phyloP scores from a whole-genome alignment of 1,140 invertebrate genomes.

The Dinoponera quadriceps region DNA sequence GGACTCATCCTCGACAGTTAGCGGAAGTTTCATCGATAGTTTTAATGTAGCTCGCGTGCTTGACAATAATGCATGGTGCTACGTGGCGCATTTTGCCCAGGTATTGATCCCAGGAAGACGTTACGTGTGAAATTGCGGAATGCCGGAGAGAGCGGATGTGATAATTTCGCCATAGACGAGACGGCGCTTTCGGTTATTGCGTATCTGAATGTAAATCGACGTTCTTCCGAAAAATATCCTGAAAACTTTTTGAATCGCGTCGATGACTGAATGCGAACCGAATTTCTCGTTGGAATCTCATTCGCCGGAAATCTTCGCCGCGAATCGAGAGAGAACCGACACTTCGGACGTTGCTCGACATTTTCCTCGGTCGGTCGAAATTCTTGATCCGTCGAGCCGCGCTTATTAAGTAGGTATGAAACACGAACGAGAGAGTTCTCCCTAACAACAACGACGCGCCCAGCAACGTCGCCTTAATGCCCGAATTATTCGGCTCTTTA shows the following conservation, averaged over 20 bases:
- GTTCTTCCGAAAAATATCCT: neutral
- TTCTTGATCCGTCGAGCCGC: neutral
- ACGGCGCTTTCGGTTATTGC: too few species aligned
- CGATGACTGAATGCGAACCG: too few species aligned
- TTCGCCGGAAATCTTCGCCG: neutral
- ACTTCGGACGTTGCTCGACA: neutral
- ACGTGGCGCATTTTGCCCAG: neutral
- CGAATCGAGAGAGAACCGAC: neutral
- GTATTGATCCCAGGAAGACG: neutral
- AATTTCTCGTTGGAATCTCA: too few species aligned
- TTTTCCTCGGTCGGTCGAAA: conserved; percentile 4
- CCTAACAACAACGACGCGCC: conserved; percentile 9
- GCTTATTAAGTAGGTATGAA: conserved; percentile 41
- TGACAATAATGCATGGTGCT: neutral
- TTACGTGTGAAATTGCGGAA: neutral
- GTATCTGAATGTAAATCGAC: too few species aligned
- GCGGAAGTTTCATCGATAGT: neutral
- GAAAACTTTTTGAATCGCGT: neutral
- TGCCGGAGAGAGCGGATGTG: too few species aligned
- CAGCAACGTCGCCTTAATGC: conserved; percentile 54
- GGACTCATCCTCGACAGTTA: too few species aligned
- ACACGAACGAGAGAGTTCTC: conserved; percentile 16
- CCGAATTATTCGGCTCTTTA: conserved; percentile 74
- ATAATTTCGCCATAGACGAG: too few species aligned
- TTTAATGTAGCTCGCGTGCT: neutral